A percentile compares a stretch with the other conserved stretches of the same genome.
phyloP scores from a whole-genome alignment of 1,140 invertebrate genomes.

The Spodoptera frugiperda region DNA sequence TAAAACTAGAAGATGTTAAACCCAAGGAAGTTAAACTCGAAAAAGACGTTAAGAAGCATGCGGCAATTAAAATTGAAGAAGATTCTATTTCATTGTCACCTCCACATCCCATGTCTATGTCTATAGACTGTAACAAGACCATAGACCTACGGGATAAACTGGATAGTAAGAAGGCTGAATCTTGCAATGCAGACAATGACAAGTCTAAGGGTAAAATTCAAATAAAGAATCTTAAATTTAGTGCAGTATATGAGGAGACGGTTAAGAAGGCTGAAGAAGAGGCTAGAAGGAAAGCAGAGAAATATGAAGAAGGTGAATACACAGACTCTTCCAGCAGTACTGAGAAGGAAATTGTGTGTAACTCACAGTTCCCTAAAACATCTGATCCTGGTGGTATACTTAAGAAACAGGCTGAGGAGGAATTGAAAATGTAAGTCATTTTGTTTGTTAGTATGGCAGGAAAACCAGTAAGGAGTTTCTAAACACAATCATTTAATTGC shows the following conservation, averaged over 20 bases:
- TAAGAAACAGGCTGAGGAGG: constrained; percentile 82
- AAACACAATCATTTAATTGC: too few relatives aligned
- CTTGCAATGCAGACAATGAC: constrained; percentile 64
- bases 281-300: constrained; percentile 87
- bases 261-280: constrained; percentile 89
- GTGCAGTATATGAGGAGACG: constrained; percentile 88
- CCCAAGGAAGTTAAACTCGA: constrained; percentile 81
- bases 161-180: constrained; percentile 65
- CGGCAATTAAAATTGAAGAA: constrained; percentile 53
- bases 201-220: constrained; percentile 85
- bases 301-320: constrained; percentile 89
- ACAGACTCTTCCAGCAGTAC: constrained; percentile 87
- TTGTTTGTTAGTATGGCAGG: neutral
- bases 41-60: constrained; percentile 61
- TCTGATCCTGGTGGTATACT: constrained; percentile 81
- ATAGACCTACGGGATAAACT: constrained; percentile 60
- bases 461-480: too few relatives aligned
- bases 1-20: constrained; percentile 87
- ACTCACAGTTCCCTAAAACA: constrained; percentile 82
- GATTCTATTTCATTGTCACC: constrained; percentile 53
- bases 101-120: constrained; percentile 69
- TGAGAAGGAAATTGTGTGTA: constrained; percentile 83
- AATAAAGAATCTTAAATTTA: constrained; percentile 90
- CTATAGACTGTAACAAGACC: constrained; percentile 63
- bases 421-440: constrained; percentile 78